A percentile compares a stretch with the other conserved stretches of the same genome.
Conservation (phyloP, 2,888 invertebrate species). For the Pseudeuparius sepicola region DNA sequence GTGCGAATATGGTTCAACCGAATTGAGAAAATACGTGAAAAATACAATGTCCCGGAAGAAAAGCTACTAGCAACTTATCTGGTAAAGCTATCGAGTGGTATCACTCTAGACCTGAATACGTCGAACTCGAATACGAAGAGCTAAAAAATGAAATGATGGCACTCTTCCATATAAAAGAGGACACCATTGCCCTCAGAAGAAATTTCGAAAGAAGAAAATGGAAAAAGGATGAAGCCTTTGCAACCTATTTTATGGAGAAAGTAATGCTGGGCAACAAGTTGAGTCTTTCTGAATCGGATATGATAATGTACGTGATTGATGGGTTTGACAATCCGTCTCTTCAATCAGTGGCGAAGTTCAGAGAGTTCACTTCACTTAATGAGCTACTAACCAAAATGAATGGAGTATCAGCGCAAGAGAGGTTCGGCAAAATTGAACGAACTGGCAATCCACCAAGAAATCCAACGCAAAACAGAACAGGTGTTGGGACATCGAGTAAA, state of each 20-base stretch:
- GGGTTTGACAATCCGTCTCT: conserved; percentile 4
- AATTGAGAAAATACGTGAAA: background rate
- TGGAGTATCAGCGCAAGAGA: no score
- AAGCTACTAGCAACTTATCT: background rate
- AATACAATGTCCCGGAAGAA: background rate
- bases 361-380: background rate
- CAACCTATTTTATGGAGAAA: background rate
- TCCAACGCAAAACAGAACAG: no score
- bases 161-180: conserved; percentile 1
- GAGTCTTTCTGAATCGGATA: background rate
- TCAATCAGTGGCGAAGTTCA: conserved; percentile 1
- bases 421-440: no score
- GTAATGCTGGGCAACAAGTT: background rate
- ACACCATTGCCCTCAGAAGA: background rate
- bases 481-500: background rate
- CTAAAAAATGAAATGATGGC: background rate
- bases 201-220: conserved; percentile 4
- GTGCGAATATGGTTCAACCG: background rate
- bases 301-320: conserved; percentile 6
- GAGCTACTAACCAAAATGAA: conserved; percentile 4
- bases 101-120: conserved; percentile 3
- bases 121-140: background rate
- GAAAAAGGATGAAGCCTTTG: conserved; percentile 1
- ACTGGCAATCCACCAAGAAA: no score
- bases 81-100: conserved; percentile 3